A percentile compares a stretch with the other conserved stretches of the same genome.
These are phyloP conservation scores for Drosophila carrolli DNA, from an alignment of 1,140 invertebrate species.

Conservation along the genomic window DNA sequence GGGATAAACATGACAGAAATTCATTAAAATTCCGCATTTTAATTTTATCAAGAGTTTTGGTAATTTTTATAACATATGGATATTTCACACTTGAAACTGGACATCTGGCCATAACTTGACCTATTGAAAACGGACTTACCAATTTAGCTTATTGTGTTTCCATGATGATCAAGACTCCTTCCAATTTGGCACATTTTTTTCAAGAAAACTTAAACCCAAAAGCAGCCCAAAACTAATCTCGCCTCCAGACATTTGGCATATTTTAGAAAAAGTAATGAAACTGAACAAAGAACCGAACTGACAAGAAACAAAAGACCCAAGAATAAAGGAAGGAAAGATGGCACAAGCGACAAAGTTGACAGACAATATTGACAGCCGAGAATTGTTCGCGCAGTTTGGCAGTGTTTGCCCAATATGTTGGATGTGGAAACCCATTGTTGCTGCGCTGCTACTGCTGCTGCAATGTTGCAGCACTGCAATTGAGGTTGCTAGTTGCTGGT, in stretches of 20 bases:
- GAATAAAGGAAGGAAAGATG: conserved; percentile 8
- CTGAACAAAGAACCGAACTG: neutral
- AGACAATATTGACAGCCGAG: conserved; percentile 81
- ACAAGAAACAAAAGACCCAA: conserved; percentile 14
- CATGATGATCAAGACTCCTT: too few relatives aligned
- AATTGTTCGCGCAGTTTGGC: conserved; percentile 74
- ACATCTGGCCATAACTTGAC: too few relatives aligned
- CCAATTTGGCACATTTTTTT: neutral
- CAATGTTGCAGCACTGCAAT: conserved; percentile 60
- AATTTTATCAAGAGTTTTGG: too few relatives aligned
- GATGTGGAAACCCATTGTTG: conserved; percentile 24
- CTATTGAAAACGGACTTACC: too few relatives aligned
- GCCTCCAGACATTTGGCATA: conserved; percentile 12
- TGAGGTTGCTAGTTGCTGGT: conserved; percentile 33
- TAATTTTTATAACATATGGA: too few relatives aligned
- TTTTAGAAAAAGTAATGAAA: conserved; percentile 21
- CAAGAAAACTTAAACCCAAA: neutral
- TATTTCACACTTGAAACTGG: too few relatives aligned
- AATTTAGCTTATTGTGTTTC: too few relatives aligned
- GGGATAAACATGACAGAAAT: too few relatives aligned
- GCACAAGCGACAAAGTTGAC: conserved; percentile 38
- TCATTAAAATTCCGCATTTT: too few relatives aligned
- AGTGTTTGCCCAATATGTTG: conserved; percentile 67
- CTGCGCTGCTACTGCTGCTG: conserved; percentile 13
- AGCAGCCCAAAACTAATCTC: conserved; percentile 1